These are phyloP conservation scores for Paracanthobrama guichenoti DNA, from an alignment of 2,113 vertebrate genomes.

Conservation along the genomic window DNA sequence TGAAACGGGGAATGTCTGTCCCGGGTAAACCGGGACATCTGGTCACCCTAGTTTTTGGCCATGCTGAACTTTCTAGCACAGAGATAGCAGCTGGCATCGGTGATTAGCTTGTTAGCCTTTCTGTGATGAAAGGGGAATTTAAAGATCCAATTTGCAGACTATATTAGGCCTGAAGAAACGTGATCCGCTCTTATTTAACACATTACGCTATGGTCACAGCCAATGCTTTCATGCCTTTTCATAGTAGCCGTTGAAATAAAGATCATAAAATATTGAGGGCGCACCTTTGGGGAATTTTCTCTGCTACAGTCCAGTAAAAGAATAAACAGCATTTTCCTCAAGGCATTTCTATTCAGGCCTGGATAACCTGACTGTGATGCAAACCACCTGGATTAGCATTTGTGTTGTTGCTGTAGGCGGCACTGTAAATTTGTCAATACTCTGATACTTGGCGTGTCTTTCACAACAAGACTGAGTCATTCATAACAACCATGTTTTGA, in stretches of 20 bases:
- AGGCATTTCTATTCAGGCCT: conserved; percentile 16
- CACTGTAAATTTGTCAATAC: conserved; percentile 55
- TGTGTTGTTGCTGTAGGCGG: conserved; percentile 26
- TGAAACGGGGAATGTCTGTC: neutral
- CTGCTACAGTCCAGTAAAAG: neutral
- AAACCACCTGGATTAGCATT: conserved; percentile 37
- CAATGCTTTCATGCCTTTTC: conserved; percentile 49
- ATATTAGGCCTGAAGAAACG: conserved; percentile 50
- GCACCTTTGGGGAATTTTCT: conserved; percentile 24
- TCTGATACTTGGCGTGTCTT: conserved; percentile 12
- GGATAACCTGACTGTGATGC: conserved; percentile 23
- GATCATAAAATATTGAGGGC: neutral
- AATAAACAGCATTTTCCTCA: conserved; percentile 34
- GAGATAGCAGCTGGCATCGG: conserved; percentile 26
- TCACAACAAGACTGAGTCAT: conserved; percentile 50
- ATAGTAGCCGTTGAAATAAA: neutral
- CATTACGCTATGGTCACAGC: conserved; percentile 46
- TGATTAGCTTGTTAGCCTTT: conserved; percentile 60
- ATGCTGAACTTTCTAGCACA: neutral
- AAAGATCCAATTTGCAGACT: conserved; percentile 55
- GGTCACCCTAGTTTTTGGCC: conserved; percentile 1
- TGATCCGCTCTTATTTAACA: conserved; percentile 49
- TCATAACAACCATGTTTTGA: conserved; percentile 44
- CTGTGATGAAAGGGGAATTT: conserved; percentile 64
- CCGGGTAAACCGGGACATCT: neutral